These are phyloP conservation scores for Mionectes olivaceus DNA, from an alignment of 2,797 vertebrate genomes.

Conservation along the genomic window DNA sequence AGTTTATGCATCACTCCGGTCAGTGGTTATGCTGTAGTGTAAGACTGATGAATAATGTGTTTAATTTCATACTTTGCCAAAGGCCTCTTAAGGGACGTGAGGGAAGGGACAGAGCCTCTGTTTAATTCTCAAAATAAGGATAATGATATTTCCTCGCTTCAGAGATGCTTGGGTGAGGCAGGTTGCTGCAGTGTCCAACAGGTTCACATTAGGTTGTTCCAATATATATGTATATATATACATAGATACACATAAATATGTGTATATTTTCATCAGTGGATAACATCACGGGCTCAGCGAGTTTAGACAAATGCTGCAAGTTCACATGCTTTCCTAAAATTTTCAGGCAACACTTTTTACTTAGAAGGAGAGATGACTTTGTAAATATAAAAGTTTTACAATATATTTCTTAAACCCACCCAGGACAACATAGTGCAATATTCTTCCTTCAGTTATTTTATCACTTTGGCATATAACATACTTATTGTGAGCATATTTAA, in stretches of 20 bases:
- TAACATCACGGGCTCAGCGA: not conserved
- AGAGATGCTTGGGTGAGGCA: not conserved
- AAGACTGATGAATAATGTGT: conserved; percentile 21
- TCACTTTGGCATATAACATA: not conserved
- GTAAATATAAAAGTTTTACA: not conserved
- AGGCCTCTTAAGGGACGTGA: not conserved
- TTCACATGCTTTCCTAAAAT: not conserved
- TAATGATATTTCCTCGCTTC: not conserved
- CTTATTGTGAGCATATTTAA: not conserved
- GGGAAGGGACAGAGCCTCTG: not conserved
- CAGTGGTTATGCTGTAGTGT: not conserved
- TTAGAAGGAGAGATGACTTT: not conserved
- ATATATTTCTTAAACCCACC: not conserved
- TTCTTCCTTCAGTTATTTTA: not conserved
- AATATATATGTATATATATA: not conserved
- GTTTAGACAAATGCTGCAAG: not conserved
- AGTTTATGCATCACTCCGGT: conserved; percentile 9
- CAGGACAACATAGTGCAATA: not conserved
- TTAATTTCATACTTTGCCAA: conserved; percentile 38
- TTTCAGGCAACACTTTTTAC: not conserved
- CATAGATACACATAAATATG: not conserved
- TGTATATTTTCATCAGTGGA: not conserved
- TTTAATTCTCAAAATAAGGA: not conserved
- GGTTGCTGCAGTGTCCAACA: not conserved
- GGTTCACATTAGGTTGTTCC: not conserved